A percentile compares a stretch with the other conserved stretches of the same genome.
Evolutionary conservation across 30 jellyfish, hydroid and myxozoan genomes (phyloP).

Genomic region (Calvadosia cruxmelitensis): DNA sequence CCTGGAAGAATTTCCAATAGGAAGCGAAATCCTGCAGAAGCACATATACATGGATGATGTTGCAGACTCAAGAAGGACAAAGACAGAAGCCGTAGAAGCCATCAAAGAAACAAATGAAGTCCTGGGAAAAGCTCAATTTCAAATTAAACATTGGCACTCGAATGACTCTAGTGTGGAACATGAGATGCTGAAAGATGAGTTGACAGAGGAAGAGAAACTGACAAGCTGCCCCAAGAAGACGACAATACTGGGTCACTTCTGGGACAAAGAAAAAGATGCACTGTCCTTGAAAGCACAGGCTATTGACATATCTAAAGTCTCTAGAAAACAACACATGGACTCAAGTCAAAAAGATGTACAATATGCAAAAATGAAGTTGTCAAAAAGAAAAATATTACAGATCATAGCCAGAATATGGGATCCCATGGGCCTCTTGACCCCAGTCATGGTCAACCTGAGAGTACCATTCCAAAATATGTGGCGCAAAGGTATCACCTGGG

Average conservation of each 20-base stretch:
- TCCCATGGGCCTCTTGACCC: too few relatives aligned
- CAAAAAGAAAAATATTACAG: constrained; percentile 37
- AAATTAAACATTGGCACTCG: constrained; percentile 52
- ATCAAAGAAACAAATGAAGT: constrained; percentile 20
- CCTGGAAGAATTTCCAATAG: constrained; percentile 19
- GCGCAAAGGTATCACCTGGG: constrained; percentile 27
- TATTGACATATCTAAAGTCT: too few relatives aligned
- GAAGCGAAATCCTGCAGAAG: constrained; percentile 25
- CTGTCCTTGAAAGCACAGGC: constrained; percentile 41
- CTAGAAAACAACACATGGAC: too few relatives aligned
- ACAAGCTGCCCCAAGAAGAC: constrained; percentile 9
- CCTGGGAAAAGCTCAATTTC: constrained; percentile 38
- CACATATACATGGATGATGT: constrained; percentile 56
- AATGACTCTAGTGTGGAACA: too few relatives aligned
- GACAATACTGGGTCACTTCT: constrained; percentile 25
- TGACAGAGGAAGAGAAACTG: constrained; percentile 21
- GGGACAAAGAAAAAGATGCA: constrained; percentile 40
- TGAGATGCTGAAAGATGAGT: constrained; percentile 9
- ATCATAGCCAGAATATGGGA: constrained; percentile 45
- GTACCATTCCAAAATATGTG: constrained; percentile 33
- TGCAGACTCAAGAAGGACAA: constrained; percentile 36
- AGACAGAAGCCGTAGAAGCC: constrained; percentile 30
- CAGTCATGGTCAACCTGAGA: too few relatives aligned
- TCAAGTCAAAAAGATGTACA: too few relatives aligned
- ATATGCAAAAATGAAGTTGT: constrained; percentile 22